A percentile compares a stretch with the other conserved stretches of the same genome.
Conservation (phyloP, 2,797 vertebrate species). For the Eutrigla gurnardus region DNA sequence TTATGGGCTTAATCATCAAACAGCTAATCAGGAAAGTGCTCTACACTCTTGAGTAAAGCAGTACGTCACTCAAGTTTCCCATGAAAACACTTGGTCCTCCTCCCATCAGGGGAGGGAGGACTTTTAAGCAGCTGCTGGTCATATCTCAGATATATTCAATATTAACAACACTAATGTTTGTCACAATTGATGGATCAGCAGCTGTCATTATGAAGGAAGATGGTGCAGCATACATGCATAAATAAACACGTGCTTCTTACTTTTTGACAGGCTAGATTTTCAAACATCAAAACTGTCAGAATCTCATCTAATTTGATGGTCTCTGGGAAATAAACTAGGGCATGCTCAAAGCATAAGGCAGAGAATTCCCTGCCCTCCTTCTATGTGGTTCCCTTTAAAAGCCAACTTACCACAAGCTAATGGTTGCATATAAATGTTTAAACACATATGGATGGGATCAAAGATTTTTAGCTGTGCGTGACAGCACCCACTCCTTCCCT, state of each 20-base stretch:
- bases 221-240: conserved; percentile 2
- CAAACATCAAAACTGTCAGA: conserved; percentile 37
- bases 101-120: not conserved
- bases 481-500: conserved; percentile 70
- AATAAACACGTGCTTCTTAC: conserved; percentile 7
- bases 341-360: conserved; percentile 49
- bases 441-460: conserved; percentile 79
- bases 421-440: conserved; percentile 84
- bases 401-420: conserved; percentile 81
- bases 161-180: not conserved
- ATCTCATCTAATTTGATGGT: conserved; percentile 54
- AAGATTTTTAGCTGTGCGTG: conserved; percentile 78
- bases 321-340: conserved; percentile 58
- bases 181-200: not conserved
- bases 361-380: conserved; percentile 53
- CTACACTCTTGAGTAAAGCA: conserved; percentile 12
- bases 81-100: not conserved
- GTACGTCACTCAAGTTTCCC: conserved; percentile 28
- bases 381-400: conserved; percentile 69
- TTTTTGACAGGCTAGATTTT: conserved; percentile 21
- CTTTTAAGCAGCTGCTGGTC: conserved; percentile 7
- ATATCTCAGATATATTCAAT: not conserved
- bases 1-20: conserved; percentile 2
- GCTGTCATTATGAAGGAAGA: not conserved
- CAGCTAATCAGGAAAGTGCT: conserved; percentile 5